Percentiles rank a stretch among this genome's conserved stretches.
Evolutionary conservation across 2,113 vertebrate species (phyloP).

Genomic region (Fulmarus glacialis): DNA sequence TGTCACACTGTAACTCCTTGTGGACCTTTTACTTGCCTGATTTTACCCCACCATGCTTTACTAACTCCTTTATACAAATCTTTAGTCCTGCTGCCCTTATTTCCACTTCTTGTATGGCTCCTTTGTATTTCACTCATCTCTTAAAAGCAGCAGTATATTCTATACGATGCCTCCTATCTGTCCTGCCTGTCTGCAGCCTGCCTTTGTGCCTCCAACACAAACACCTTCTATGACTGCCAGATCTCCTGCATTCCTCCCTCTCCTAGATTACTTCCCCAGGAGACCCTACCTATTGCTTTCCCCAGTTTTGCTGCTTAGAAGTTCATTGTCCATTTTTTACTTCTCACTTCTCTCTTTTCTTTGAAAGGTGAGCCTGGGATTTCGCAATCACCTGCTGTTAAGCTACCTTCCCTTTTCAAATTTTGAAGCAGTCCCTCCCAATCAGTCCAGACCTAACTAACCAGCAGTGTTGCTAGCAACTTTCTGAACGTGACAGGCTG

Average conservation of each 20-base stretch:
- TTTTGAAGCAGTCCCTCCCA: neutral
- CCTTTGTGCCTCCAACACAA: neutral
- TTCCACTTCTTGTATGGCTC: neutral
- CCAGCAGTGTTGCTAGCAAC: rapidly evolving
- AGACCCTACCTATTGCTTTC: neutral
- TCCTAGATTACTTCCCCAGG: neutral
- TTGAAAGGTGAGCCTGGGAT: neutral
- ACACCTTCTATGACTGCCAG: neutral
- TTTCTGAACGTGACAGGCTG: neutral
- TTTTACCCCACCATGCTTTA: neutral
- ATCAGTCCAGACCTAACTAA: neutral
- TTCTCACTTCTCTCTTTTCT: neutral
- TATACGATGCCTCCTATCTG: neutral
- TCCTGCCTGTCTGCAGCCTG: neutral
- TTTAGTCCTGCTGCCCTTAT: neutral
- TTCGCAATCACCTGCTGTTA: neutral
- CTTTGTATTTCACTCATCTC: neutral
- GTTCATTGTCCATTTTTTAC: neutral
- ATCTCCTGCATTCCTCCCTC: neutral
- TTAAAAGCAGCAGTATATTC: neutral
- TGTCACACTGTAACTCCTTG: neutral
- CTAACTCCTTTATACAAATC: neutral
- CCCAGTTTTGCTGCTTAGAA: neutral
- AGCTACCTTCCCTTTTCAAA: neutral
- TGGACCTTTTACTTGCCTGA: neutral